Evolutionary conservation across 2,888 invertebrate species (phyloP), one percentile per base, ranked within the genome.

Genomic region (Cosmia pyralina): DNA sequence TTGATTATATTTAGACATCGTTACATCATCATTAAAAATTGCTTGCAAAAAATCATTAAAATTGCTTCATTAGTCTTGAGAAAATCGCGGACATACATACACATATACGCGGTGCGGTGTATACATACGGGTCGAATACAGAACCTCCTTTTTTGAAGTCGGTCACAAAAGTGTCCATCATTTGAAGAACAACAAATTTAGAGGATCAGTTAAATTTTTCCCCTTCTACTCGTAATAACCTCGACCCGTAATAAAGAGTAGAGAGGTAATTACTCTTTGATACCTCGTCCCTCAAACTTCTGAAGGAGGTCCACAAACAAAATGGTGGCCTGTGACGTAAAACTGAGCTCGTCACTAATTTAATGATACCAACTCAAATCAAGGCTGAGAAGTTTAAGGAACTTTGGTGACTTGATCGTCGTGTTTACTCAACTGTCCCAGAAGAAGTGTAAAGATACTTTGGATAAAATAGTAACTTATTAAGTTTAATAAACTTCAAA

Each of bases 301-400:
- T 57, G 22, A 59, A 69, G 75, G 69, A 59, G 53, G 15, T 38
- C 57, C 59, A 59, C 71, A 85, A 83, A 76, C 76, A 82, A 74
- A 75, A 83, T 79, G 71, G 69, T 38, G 53, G 65, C 28, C 22
- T 69, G 34, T 59, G 53, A 79, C 73, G 55, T 83, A 52, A 72
- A 73, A 79, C 73, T 65, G 65, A 76, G 73, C 79, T 63, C 50
- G 17, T 60, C 62, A 63, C 77, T 79, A 79, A 85, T 85, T 85
- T 82, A 79, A 85, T 74, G 80, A 60, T 57, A 52, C 55, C 38
- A 69, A 71, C 59, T 74, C 58, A 48, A 63, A 85, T 82, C 75
- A 62, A 67, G 46, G 46, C 41, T 68, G 53, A 48, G 38, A 70
- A 77, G 17, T 69, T 75, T 15, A 19, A 17, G 34, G 17, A 72